Conservation (phyloP, 2,113 vertebrate species). For the Sinocyclocheilus grahami region DNA sequence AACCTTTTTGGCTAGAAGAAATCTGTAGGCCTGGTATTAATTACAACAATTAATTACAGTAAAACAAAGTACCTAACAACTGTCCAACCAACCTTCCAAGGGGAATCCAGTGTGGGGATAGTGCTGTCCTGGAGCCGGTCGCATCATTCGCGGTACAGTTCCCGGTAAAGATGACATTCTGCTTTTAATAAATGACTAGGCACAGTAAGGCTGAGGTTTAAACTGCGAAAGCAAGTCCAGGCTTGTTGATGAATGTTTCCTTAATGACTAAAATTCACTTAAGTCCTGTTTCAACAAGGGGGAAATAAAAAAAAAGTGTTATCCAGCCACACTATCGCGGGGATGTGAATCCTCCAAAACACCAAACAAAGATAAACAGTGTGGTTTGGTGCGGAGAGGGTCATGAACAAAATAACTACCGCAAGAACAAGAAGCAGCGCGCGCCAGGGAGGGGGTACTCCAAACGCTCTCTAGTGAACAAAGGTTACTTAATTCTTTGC, state of each 20-base stretch:
- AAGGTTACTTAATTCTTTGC: slow-evolving; percentile 63
- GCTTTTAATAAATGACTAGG: slow-evolving; percentile 49
- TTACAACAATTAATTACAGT: background rate
- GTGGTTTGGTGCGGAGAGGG: slow-evolving; percentile 32
- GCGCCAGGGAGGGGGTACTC: slow-evolving; percentile 54
- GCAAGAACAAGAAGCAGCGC: slow-evolving; percentile 47
- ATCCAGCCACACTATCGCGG: slow-evolving; percentile 40
- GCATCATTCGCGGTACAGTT: slow-evolving; percentile 91
- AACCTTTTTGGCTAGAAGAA: background rate
- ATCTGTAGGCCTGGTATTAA: background rate
- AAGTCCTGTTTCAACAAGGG: slow-evolving; percentile 29
- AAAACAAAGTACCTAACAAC: background rate
- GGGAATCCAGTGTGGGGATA: slow-evolving; percentile 92
- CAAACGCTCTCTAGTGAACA: slow-evolving; percentile 59
- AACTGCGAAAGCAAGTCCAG: slow-evolving; percentile 52
- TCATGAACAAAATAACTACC: slow-evolving; percentile 46
- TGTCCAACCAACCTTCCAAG: slow-evolving; percentile 86
- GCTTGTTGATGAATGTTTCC: slow-evolving; percentile 49
- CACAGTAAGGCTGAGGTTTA: slow-evolving; percentile 45
- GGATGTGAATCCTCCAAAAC: slow-evolving; percentile 40
- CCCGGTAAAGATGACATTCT: slow-evolving; percentile 81
- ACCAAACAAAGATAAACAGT: slow-evolving; percentile 24
- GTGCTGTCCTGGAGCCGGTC: slow-evolving; percentile 89
- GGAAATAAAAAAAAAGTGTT: slow-evolving; percentile 37
- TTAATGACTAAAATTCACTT: background rate